phyloP scores from a whole-genome alignment of 2,888 invertebrate species.

The Agrotis exclamationis region DNA sequence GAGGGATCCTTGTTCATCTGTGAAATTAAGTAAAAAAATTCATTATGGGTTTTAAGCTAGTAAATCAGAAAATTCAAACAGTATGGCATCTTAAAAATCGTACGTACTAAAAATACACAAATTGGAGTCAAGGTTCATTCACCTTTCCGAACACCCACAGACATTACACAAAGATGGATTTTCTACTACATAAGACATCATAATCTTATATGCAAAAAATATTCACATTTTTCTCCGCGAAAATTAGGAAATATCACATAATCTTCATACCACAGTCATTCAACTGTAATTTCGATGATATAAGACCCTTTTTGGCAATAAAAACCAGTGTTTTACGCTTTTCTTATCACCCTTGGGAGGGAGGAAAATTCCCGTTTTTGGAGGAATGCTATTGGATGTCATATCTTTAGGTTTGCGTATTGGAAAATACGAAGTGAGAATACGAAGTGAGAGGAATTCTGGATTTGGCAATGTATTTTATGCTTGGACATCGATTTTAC shows the following conservation, averaged over 20 bases:
- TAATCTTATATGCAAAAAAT: constrained; percentile 6
- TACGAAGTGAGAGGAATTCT: constrained; percentile 1
- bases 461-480: constrained; percentile 12
- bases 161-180: background rate
- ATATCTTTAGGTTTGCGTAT: constrained; percentile 33
- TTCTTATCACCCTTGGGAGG: constrained; percentile 55
- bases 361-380: constrained; percentile 33
- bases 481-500: background rate
- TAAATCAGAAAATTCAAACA: too few relatives aligned
- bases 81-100: too few relatives aligned
- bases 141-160: background rate
- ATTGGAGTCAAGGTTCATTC: background rate
- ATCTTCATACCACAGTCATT: constrained; percentile 52
- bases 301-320: constrained; percentile 50
- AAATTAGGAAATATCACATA: constrained; percentile 37
- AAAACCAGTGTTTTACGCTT: constrained; percentile 60
- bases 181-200: constrained; percentile 7
- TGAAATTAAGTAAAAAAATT: too few relatives aligned
- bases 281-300: constrained; percentile 53
- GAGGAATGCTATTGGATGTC: constrained; percentile 22
- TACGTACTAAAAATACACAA: too few relatives aligned
- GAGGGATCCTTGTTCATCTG: too few relatives aligned
- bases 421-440: background rate
- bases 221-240: constrained; percentile 1
- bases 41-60: too few relatives aligned